phyloP scores from a whole-genome alignment of 2,888 invertebrate species.

The Hipparchia sbordonii region DNA sequence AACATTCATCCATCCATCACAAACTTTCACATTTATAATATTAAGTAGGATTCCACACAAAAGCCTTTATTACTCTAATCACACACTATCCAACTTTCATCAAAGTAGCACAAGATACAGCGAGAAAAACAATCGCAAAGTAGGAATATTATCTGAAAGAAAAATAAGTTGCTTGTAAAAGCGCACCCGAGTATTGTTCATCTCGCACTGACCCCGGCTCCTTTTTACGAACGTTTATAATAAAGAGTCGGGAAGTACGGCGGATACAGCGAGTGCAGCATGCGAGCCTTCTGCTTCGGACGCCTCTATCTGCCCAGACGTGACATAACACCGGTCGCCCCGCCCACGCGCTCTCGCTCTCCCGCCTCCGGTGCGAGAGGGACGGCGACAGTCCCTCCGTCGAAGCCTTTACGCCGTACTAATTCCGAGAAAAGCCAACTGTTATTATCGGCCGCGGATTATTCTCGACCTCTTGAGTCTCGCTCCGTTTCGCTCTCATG shows the following conservation, averaged over 20 bases:
- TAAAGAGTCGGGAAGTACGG: slow-evolving; percentile 68
- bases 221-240: slow-evolving; percentile 43
- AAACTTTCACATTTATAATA: no score
- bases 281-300: slow-evolving; percentile 48
- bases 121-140: background rate
- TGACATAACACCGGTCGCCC: slow-evolving; percentile 73
- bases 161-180: slow-evolving; percentile 26
- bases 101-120: background rate
- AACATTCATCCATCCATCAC: no score
- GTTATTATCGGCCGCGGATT: slow-evolving; percentile 77
- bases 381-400: slow-evolving; percentile 64
- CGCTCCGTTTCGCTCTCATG: slow-evolving; percentile 66
- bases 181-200: slow-evolving; percentile 34
- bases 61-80: background rate
- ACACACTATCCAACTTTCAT: background rate
- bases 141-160: background rate
- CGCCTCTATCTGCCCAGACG: slow-evolving; percentile 64
- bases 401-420: slow-evolving; percentile 73
- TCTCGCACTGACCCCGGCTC: slow-evolving; percentile 55
- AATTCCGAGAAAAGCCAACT: slow-evolving; percentile 80
- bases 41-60: no score
- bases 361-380: slow-evolving; percentile 58
- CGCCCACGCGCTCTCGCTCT: slow-evolving; percentile 74
- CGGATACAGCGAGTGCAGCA: slow-evolving; percentile 63
- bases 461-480: slow-evolving; percentile 66